These are phyloP conservation scores for Actinernus sp. DNA, from an alignment of 92 coral and sea anemone genomes.

Conservation along the genomic window DNA sequence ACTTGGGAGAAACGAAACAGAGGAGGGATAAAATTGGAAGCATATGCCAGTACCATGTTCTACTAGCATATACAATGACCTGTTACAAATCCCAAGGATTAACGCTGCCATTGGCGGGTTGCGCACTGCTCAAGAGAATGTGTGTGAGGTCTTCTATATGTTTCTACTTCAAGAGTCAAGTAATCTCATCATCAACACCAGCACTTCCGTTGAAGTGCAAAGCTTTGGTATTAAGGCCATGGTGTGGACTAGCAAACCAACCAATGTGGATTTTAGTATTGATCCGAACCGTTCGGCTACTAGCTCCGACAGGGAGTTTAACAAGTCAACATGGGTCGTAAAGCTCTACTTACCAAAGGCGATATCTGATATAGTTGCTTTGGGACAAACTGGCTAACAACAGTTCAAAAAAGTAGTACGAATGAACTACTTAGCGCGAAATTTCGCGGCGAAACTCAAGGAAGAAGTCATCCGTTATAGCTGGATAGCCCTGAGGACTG, in stretches of 20 bases:
- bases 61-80: too few relatives aligned
- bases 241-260: conserved; percentile 53
- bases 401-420: conserved; percentile 69
- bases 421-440: conserved; percentile 70
- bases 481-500: not conserved
- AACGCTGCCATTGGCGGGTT: too few relatives aligned
- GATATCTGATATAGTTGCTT: conserved; percentile 39
- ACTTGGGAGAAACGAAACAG: too few relatives aligned
- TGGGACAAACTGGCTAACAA: conserved; percentile 57
- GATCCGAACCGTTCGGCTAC: conserved; percentile 47
- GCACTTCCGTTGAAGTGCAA: conserved; percentile 38
- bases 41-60: too few relatives aligned
- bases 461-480: conserved; percentile 20
- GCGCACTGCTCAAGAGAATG: too few relatives aligned
- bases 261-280: conserved; percentile 44
- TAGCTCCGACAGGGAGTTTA: conserved; percentile 34
- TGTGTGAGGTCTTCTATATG: too few relatives aligned
- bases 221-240: conserved; percentile 42
- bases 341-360: conserved; percentile 62
- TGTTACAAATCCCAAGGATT: too few relatives aligned
- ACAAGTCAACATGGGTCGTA: conserved; percentile 50
- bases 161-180: too few relatives aligned
- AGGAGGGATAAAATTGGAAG: too few relatives aligned
- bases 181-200: conserved; percentile 45
- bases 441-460: conserved; percentile 52